These are phyloP conservation scores for Eristalinus sepulchralis DNA, from an alignment of 2,888 invertebrate species.

Conservation along the genomic window DNA sequence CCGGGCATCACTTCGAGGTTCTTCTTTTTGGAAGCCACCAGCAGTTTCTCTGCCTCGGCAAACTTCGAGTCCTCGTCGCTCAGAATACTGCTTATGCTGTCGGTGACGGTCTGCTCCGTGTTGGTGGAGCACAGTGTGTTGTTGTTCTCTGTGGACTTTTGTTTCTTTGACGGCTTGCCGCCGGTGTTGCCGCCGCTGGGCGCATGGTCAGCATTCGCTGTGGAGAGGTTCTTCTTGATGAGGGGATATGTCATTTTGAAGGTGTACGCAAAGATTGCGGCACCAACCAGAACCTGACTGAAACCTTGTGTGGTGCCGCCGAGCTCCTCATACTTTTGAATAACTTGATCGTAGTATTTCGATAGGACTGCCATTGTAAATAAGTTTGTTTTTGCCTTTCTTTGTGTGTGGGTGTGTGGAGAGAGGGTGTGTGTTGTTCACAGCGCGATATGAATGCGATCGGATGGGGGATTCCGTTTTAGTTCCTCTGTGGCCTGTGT, in stretches of 20 bases:
- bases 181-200: not conserved
- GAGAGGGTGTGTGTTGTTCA: not conserved
- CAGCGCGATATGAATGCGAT: not conserved
- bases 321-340: conserved; percentile 82
- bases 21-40: conserved; percentile 75
- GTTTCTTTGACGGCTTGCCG: not conserved
- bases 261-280: conserved; percentile 83
- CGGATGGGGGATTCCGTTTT: not conserved
- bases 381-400: too few species aligned
- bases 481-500: not conserved
- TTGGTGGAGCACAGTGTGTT: not conserved
- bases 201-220: not conserved
- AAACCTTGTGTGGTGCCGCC: conserved; percentile 83
- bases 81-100: conserved; percentile 27
- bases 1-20: conserved; percentile 83
- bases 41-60: conserved; percentile 78
- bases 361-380: conserved; percentile 81
- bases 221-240: conserved; percentile 77
- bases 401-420: not conserved
- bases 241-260: conserved; percentile 85
- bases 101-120: not conserved
- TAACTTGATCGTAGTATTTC: conserved; percentile 84
- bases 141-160: conserved; percentile 21
- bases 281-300: conserved; percentile 84
- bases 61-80: conserved; percentile 78